Percentiles rank a stretch among this genome's conserved stretches.
These are phyloP conservation scores for Pteromalus puparum DNA, from an alignment of 1,140 invertebrate species.

Conservation along the genomic window DNA sequence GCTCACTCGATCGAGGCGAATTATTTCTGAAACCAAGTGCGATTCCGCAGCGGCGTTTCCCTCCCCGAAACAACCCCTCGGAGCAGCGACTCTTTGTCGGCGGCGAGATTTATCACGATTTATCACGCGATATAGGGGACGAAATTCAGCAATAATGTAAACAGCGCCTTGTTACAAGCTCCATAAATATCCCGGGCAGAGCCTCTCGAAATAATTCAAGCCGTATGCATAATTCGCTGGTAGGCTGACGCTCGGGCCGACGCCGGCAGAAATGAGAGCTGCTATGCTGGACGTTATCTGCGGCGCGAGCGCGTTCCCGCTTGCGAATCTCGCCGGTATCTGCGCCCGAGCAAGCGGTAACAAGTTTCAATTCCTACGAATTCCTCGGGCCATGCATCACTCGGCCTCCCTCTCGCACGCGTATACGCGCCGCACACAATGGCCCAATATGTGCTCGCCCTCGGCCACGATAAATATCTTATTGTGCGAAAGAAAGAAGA, in stretches of 20 bases:
- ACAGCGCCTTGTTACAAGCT: slow-evolving; percentile 40
- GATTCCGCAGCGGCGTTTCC: no score
- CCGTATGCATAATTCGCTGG: slow-evolving; percentile 32
- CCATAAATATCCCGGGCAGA: slow-evolving; percentile 12
- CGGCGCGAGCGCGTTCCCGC: slow-evolving; percentile 40
- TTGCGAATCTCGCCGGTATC: slow-evolving; percentile 70
- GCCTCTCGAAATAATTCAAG: slow-evolving; percentile 32
- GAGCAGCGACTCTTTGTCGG: background rate
- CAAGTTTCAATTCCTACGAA: slow-evolving; percentile 73
- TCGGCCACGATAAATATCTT: slow-evolving; percentile 68
- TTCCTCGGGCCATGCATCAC: slow-evolving; percentile 70
- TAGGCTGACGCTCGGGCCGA: background rate
- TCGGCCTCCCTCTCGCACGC: slow-evolving; percentile 57
- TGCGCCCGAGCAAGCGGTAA: slow-evolving; percentile 63
- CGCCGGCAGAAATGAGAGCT: slow-evolving; percentile 48
- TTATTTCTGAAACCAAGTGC: no score
- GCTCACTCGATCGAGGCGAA: no score
- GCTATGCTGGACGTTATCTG: slow-evolving; percentile 57
- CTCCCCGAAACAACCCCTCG: no score
- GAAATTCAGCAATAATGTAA: slow-evolving; percentile 52
- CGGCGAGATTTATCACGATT: slow-evolving; percentile 33
- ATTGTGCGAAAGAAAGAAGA: slow-evolving; percentile 65
- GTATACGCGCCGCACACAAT: slow-evolving; percentile 65
- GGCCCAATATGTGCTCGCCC: slow-evolving; percentile 60
- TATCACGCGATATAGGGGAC: slow-evolving; percentile 17